Conservation (phyloP, 2,113 vertebrate genomes). For the Nyctereutes procyonoides region DNA sequence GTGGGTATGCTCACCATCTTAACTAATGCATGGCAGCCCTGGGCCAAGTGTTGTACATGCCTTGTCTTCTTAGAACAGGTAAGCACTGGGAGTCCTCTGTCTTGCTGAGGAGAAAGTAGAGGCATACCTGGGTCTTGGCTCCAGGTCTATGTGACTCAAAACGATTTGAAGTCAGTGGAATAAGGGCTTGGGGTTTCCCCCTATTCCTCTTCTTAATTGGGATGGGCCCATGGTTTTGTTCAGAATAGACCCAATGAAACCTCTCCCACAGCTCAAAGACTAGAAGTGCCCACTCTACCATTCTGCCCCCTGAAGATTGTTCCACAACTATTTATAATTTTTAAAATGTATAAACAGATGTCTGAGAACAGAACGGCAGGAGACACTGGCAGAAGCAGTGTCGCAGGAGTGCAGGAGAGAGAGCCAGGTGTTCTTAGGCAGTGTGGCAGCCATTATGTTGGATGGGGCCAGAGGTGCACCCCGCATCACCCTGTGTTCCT, state of each 20-base stretch:
- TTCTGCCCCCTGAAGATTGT: background rate
- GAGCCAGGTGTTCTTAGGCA: background rate
- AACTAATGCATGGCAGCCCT: background rate
- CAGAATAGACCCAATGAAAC: background rate
- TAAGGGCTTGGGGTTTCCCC: background rate
- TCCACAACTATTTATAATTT: background rate
- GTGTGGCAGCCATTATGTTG: background rate
- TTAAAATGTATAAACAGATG: background rate
- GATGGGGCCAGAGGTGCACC: background rate
- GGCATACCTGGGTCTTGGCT: background rate
- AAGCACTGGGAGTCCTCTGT: background rate
- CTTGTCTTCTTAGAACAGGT: background rate
- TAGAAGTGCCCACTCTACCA: background rate
- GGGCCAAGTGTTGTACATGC: background rate
- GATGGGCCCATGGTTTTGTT: background rate
- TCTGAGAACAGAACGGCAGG: constrained; percentile 20
- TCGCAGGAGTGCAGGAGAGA: background rate
- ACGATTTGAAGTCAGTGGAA: background rate
- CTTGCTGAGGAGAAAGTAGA: background rate
- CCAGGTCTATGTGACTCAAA: background rate
- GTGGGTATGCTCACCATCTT: background rate
- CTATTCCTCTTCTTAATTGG: background rate
- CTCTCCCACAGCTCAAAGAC: background rate
- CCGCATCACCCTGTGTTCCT: background rate
- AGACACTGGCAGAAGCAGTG: background rate